Conservation (phyloP, 1,140 invertebrate genomes). For the Bombus waltoni region DNA sequence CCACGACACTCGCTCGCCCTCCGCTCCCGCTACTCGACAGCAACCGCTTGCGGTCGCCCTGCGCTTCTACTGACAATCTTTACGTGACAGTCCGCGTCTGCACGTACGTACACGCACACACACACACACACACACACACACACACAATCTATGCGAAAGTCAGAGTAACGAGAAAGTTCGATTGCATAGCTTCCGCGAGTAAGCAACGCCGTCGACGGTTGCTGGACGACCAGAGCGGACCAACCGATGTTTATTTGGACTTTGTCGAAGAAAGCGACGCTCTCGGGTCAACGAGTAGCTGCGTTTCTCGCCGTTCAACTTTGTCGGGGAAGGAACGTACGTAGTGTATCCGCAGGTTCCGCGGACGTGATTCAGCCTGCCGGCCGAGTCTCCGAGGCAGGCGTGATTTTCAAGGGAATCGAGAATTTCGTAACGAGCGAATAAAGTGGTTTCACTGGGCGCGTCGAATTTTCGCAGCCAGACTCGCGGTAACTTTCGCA, state of each 20-base stretch:
- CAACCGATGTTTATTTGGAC: too few relatives aligned
- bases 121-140: not conserved
- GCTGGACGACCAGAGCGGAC: too few relatives aligned
- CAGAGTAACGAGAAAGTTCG: constrained; percentile 18
- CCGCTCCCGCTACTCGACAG: too few relatives aligned
- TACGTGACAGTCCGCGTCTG: not conserved
- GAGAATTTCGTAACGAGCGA: too few relatives aligned
- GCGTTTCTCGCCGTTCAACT: not conserved
- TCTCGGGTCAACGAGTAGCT: not conserved
- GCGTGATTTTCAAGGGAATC: too few relatives aligned
- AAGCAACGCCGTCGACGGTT: constrained; percentile 9
- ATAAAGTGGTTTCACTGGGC: too few relatives aligned
- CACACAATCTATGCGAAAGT: not conserved
- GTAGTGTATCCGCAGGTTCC: not conserved
- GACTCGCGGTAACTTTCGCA: not conserved
- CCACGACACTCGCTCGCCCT: not conserved
- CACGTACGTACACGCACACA: not conserved
- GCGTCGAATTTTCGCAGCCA: not conserved
- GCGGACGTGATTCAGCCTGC: not conserved
- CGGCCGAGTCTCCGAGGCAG: not conserved
- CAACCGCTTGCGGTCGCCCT: too few relatives aligned
- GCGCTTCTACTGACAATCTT: not conserved
- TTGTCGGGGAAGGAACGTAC: not conserved
- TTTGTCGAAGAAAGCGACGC: not conserved
- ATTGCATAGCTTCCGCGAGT: not conserved